Evolutionary conservation across 2,888 invertebrate genomes (phyloP).

Genomic region (Ectemnius cavifrons): DNA sequence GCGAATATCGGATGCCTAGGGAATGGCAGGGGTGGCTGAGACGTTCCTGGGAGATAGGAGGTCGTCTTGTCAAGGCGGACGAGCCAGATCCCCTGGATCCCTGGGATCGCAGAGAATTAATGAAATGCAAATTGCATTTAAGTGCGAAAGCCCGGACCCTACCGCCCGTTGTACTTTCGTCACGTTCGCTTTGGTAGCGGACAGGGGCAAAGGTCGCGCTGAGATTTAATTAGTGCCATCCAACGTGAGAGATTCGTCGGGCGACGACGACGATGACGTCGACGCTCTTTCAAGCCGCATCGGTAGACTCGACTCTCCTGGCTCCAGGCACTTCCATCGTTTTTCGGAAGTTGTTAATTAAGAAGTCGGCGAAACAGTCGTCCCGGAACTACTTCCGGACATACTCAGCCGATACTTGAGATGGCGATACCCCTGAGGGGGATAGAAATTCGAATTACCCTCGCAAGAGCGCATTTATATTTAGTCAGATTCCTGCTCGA

Average conservation of each 20-base stretch:
- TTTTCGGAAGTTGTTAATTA: slow-evolving; percentile 65
- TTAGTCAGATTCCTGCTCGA: slow-evolving; percentile 31
- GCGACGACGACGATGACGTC: slow-evolving; percentile 30
- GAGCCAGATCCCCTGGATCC: slow-evolving; percentile 54
- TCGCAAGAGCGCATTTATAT: slow-evolving; percentile 50
- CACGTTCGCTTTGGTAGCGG: slow-evolving; percentile 63
- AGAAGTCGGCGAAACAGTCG: slow-evolving; percentile 60
- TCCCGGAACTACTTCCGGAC: slow-evolving; percentile 46
- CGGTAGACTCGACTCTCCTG: slow-evolving; percentile 14
- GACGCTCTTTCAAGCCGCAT: slow-evolving; percentile 6
- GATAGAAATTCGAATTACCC: slow-evolving; percentile 36
- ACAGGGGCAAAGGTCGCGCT: slow-evolving; percentile 59
- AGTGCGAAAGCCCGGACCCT: slow-evolving; percentile 55
- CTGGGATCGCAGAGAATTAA: slow-evolving; percentile 68
- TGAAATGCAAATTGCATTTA: slow-evolving; percentile 73
- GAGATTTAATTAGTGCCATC: slow-evolving; percentile 74
- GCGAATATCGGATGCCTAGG: slow-evolving; percentile 14
- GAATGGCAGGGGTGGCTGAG: background rate
- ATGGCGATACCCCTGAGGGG: slow-evolving; percentile 42
- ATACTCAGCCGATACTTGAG: slow-evolving; percentile 27
- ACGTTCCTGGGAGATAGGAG: slow-evolving; percentile 11
- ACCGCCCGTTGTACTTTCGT: slow-evolving; percentile 60
- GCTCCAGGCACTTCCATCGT: slow-evolving; percentile 50
- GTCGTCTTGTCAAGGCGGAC: slow-evolving; percentile 45
- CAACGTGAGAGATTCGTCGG: slow-evolving; percentile 67